Percentiles rank a stretch among this genome's conserved stretches.
Evolutionary conservation across 2,113 vertebrate genomes (phyloP).

Genomic region (Balaeniceps rex): DNA sequence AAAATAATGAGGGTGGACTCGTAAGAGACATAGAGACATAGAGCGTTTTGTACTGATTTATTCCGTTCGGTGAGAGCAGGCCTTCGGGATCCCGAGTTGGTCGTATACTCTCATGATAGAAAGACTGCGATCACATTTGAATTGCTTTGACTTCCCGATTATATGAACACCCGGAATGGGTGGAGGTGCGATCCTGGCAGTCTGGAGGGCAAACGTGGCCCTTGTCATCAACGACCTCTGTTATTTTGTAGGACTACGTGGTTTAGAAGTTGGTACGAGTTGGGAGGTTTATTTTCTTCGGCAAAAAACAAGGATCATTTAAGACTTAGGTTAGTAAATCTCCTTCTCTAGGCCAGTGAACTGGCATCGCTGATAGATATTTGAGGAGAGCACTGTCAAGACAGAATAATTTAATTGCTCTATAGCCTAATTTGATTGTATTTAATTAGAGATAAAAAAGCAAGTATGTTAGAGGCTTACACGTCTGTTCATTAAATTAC

Average conservation of each 20-base stretch:
- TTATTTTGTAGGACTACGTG: neutral
- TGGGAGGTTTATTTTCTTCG: neutral
- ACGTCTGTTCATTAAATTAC: conserved; percentile 41
- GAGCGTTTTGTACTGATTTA: neutral
- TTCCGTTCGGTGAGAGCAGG: neutral
- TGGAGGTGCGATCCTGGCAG: neutral
- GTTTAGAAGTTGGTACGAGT: neutral
- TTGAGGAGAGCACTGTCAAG: neutral
- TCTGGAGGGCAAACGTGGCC: neutral
- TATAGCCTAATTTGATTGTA: neutral
- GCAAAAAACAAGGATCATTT: neutral
- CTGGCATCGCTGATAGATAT: neutral
- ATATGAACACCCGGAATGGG: neutral
- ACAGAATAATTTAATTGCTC: conserved; percentile 23
- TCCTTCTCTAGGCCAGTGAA: neutral
- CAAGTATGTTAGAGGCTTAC: neutral
- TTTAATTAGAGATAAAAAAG: conserved; percentile 39
- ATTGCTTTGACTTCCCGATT: neutral
- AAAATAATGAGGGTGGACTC: neutral
- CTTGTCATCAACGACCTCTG: neutral
- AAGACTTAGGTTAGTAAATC: neutral
- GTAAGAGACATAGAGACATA: neutral
- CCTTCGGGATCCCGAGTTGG: neutral
- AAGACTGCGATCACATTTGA: neutral
- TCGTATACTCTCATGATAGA: accelerated